Evolutionary conservation across 1,140 invertebrate species (phyloP).

Genomic region (Heliothis subflexa): DNA sequence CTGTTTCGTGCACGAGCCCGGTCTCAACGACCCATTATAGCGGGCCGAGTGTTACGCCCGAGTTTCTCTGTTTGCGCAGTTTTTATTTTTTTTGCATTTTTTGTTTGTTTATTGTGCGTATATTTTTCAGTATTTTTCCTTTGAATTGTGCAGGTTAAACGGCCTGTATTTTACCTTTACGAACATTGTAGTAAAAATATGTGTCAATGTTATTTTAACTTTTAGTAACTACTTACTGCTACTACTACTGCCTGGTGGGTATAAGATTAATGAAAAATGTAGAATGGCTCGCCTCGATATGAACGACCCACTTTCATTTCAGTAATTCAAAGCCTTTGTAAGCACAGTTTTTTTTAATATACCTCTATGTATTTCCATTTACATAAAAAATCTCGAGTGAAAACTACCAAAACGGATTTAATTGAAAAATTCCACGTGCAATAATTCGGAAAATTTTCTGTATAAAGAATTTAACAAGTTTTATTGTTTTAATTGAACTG

Average conservation of each 20-base stretch:
- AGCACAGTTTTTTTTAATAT: background rate
- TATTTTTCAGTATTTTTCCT: conserved; percentile 11
- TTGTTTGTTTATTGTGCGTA: background rate
- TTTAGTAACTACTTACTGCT: too few species aligned
- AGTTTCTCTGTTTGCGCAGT: conserved; percentile 7
- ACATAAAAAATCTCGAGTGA: background rate
- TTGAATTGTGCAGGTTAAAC: background rate
- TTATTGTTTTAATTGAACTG: too few species aligned
- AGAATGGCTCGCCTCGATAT: background rate
- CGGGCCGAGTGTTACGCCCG: conserved; percentile 28
- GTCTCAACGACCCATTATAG: conserved; percentile 22
- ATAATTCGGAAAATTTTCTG: too few species aligned
- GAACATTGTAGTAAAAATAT: background rate
- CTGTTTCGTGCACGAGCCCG: background rate
- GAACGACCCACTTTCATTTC: background rate
- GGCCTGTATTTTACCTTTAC: background rate
- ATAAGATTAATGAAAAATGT: background rate
- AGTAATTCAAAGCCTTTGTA: background rate
- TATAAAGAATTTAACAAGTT: too few species aligned
- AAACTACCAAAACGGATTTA: background rate
- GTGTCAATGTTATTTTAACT: too few species aligned
- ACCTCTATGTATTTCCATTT: background rate
- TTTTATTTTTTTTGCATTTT: conserved; percentile 1
- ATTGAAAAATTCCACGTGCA: background rate
- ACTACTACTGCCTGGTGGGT: too few species aligned